Percentiles rank a stretch among this genome's conserved stretches.
Evolutionary conservation across 2,797 vertebrate genomes (phyloP).

Genomic region (Hemibagrus guttatus): DNA sequence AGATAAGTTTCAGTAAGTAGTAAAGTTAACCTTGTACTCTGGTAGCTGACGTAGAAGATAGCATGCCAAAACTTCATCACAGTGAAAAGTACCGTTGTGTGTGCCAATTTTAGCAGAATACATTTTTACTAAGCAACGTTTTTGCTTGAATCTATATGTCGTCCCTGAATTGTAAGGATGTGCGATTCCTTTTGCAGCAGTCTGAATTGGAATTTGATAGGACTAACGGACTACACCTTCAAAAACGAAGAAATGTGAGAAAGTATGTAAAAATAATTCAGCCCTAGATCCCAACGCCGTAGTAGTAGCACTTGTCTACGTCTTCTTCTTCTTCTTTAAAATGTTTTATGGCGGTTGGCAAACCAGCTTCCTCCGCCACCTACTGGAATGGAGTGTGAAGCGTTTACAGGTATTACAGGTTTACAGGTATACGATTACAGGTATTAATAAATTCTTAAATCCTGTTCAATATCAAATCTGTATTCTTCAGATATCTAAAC

Average conservation of each 20-base stretch:
- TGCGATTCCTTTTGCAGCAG: neutral
- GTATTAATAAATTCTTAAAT: no score
- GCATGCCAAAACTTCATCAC: slow-evolving; percentile 92
- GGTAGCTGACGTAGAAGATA: slow-evolving; percentile 86
- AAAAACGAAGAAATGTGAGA: neutral
- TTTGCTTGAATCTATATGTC: neutral
- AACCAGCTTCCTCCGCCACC: no score
- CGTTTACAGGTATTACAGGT: no score
- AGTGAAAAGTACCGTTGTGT: slow-evolving; percentile 92
- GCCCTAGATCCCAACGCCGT: no score
- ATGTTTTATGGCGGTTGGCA: no score
- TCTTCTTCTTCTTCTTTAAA: no score
- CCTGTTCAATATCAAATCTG: no score
- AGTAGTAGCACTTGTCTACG: no score
- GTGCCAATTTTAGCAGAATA: slow-evolving; percentile 79
- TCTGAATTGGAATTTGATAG: neutral
- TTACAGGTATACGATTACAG: no score
- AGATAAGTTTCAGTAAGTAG: neutral
- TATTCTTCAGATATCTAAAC: no score
- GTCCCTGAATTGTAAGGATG: neutral
- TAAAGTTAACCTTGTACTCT: slow-evolving; percentile 78
- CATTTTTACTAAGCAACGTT: slow-evolving; percentile 8
- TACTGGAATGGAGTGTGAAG: no score
- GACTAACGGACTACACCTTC: neutral
- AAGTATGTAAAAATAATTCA: no score